These are phyloP conservation scores for Hartigia nigra DNA, from an alignment of 2,888 invertebrate species.

Conservation along the genomic window DNA sequence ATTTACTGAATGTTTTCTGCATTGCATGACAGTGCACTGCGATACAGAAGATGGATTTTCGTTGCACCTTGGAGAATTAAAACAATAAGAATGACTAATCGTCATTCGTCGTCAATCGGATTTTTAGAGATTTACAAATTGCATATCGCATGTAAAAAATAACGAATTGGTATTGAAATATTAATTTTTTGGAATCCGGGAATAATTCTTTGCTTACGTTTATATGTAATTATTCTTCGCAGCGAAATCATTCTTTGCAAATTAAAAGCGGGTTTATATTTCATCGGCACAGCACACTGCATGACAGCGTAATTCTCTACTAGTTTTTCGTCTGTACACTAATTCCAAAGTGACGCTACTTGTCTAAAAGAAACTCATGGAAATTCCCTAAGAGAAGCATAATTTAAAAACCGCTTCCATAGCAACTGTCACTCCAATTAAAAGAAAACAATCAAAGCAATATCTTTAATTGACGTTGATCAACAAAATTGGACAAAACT, in stretches of 20 bases:
- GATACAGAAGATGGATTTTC: neutral
- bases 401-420: neutral
- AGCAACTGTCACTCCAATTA: neutral
- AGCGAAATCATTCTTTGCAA: neutral
- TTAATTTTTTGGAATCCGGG: neutral
- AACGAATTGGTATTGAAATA: neutral
- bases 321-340: neutral
- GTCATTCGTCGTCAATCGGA: too few species aligned
- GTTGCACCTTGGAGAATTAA: neutral
- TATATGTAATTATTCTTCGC: neutral
- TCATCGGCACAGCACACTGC: slow-evolving; percentile 9
- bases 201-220: neutral
- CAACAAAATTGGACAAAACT: neutral
- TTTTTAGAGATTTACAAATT: too few species aligned
- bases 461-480: neutral
- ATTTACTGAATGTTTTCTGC: neutral
- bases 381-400: neutral
- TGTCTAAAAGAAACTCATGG: slow-evolving; percentile 7
- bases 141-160: neutral
- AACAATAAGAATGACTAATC: neutral
- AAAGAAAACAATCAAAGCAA: neutral
- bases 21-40: neutral
- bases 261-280: neutral
- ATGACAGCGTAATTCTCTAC: slow-evolving; percentile 8
- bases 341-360: slow-evolving; percentile 17